Base-by-base conservation (phyloP, 2,888 invertebrate genomes). In the Hartigia nigra region DNA sequence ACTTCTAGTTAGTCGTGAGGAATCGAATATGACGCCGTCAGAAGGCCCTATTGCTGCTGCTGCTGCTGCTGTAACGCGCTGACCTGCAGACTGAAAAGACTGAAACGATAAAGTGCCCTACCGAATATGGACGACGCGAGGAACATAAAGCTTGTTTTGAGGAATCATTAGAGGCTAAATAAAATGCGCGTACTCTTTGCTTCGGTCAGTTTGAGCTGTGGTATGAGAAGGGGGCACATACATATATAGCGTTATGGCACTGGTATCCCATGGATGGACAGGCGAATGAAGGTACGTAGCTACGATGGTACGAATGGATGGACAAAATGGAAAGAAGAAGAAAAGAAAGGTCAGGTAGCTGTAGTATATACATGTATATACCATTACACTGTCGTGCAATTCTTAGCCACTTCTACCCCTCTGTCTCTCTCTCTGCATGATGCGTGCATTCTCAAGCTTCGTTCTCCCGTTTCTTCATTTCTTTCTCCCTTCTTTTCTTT, bases 101-200 rank as follows among this genome's bases (percentile, higher is more conserved):
- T 81, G 84, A 55, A 55, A 55, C 86, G 85, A 74, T 77, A 88
- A 88, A 87, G 84, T 85, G 80, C 83, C 84, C 82, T 81, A 83
- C 88, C 87, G 88, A 88, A 88, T 88, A 87, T 82, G 86, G 88
- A 37, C 76, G 78, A 82, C 83, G 85, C 82, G 82, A 80, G 80
- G 82, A 82, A 84, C 83, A 84, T 86, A 85, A 86, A 87, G 87
- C 86, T 85, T 85, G 86, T 87, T 88, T 88, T 87, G 85, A 87
- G 86, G 84, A 88, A 88, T 88, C 85, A 86, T 88, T 88, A 88
- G 86, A 84, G 82, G 84, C 31, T 31, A 72, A 34, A 31, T 72
- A 31, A 72, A 72, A 31, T 76, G 82, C 81, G 77, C 75, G 74
- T 74, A 75, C 77, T 77, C 81, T 78, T 78, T 81, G 80, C 74